Percentiles rank a stretch among this genome's conserved stretches.
phyloP scores from a whole-genome alignment of 2,113 vertebrate species.

The Hylia prasina region DNA sequence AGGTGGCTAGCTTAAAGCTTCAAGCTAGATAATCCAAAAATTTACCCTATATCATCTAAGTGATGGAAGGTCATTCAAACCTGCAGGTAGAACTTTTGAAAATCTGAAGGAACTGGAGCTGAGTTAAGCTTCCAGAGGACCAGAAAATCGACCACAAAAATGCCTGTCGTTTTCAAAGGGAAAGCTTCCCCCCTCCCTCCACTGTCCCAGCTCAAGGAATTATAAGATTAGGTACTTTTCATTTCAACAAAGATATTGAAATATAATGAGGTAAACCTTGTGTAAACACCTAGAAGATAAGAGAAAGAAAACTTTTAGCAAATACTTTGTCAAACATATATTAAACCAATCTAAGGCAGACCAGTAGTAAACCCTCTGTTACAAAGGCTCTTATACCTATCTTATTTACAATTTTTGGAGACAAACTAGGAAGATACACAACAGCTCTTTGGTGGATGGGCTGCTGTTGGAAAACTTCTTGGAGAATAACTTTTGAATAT shows the following conservation, averaged over 20 bases:
- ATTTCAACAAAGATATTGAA: not conserved
- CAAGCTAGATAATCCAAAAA: not conserved
- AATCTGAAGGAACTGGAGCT: not conserved
- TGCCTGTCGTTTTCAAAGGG: not conserved
- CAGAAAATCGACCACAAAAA: not conserved
- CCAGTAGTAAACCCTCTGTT: not conserved
- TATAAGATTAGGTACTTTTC: not conserved
- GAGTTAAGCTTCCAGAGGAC: not conserved
- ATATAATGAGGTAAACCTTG: not conserved
- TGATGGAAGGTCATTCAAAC: not conserved
- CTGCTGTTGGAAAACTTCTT: not conserved
- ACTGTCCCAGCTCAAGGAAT: not conserved
- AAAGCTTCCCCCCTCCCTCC: accelerated
- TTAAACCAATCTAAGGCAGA: not conserved
- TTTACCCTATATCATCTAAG: not conserved
- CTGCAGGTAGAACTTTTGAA: not conserved
- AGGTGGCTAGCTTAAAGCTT: not conserved
- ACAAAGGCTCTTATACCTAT: not conserved
- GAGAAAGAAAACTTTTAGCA: not conserved
- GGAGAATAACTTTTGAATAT: not conserved
- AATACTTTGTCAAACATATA: not conserved
- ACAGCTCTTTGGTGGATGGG: not conserved
- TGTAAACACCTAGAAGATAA: not conserved
- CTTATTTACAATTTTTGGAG: not conserved
- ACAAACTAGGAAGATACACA: not conserved